A percentile compares a stretch with the other conserved stretches of the same genome.
Conservation (phyloP, 2,888 invertebrate genomes). For the Pheosia tremula region DNA sequence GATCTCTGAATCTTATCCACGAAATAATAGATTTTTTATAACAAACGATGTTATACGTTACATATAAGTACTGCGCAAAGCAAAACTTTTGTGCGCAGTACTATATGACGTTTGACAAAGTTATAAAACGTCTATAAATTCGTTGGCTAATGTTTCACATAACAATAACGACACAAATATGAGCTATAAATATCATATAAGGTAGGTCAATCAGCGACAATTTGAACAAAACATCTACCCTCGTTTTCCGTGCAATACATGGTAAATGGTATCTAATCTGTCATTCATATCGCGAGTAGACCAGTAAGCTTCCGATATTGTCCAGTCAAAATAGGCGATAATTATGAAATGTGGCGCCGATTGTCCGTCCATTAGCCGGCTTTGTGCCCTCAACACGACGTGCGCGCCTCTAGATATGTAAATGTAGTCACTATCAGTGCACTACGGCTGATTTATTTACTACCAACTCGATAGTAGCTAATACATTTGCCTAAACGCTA, state of each 20-base stretch:
- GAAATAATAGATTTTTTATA: too few species aligned
- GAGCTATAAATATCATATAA: background rate
- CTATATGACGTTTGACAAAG: too few species aligned
- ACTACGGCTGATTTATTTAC: conserved; percentile 36
- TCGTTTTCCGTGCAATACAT: conserved; percentile 14
- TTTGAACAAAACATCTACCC: conserved; percentile 13
- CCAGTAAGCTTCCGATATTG: conserved; percentile 70
- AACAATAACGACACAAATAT: background rate
- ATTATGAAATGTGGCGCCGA: conserved; percentile 81
- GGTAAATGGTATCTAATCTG: conserved; percentile 42
- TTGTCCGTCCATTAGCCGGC: conserved; percentile 78
- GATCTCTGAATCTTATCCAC: too few species aligned
- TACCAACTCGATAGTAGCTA: conserved; percentile 20
- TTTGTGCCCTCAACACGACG: conserved; percentile 66
- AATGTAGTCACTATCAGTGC: conserved; percentile 52
- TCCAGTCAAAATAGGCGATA: conserved; percentile 80
- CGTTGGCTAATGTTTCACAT: too few species aligned
- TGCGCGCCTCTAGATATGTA: conserved; percentile 67
- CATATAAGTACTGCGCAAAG: too few species aligned
- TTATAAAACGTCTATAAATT: too few species aligned
- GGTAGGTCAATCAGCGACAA: background rate
- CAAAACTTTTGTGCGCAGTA: too few species aligned
- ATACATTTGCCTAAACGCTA: conserved; percentile 22
- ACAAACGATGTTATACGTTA: too few species aligned
- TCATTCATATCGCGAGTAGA: conserved; percentile 43